Percentiles rank a stretch among this genome's conserved stretches.
phyloP scores from a whole-genome alignment of 2,113 vertebrate species.

The Jacana jacana region DNA sequence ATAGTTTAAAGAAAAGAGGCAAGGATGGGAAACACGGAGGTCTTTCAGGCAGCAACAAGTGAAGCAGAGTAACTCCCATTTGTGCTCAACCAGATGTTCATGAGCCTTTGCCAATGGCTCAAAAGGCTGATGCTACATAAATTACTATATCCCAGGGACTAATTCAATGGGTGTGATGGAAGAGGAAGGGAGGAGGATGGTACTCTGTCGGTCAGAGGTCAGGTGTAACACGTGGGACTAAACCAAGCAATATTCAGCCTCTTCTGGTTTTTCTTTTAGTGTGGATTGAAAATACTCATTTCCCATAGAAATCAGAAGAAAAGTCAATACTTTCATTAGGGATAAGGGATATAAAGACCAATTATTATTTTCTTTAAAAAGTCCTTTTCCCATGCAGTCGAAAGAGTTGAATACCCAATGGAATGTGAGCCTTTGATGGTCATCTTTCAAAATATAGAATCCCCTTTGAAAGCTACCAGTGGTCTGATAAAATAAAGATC shows the following conservation, averaged over 20 bases:
- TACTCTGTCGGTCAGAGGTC: slow-evolving; percentile 33
- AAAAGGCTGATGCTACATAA: slow-evolving; percentile 57
- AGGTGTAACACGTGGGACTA: background rate
- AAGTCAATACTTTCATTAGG: background rate
- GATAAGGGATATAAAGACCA: background rate
- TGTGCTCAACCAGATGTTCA: slow-evolving; percentile 57
- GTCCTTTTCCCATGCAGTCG: rapidly evolving
- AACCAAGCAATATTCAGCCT: background rate
- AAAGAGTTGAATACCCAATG: background rate
- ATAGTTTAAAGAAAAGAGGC: background rate
- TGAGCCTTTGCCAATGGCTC: slow-evolving; percentile 44
- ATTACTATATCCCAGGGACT: slow-evolving; percentile 60
- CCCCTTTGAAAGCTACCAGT: background rate
- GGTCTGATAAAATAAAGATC: background rate
- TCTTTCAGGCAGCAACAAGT: slow-evolving; percentile 56
- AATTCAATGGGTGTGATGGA: slow-evolving; percentile 62
- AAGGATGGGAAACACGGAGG: slow-evolving; percentile 4
- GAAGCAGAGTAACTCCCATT: slow-evolving; percentile 62
- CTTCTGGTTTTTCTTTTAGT: background rate
- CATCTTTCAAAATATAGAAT: background rate
- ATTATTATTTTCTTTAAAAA: background rate
- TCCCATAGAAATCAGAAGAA: background rate
- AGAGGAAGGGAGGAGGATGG: slow-evolving; percentile 53
- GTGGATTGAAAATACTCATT: background rate
- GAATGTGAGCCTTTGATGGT: background rate